Evolutionary conservation across 1,140 invertebrate species (phyloP).

Genomic region (Orchestia grillus): DNA sequence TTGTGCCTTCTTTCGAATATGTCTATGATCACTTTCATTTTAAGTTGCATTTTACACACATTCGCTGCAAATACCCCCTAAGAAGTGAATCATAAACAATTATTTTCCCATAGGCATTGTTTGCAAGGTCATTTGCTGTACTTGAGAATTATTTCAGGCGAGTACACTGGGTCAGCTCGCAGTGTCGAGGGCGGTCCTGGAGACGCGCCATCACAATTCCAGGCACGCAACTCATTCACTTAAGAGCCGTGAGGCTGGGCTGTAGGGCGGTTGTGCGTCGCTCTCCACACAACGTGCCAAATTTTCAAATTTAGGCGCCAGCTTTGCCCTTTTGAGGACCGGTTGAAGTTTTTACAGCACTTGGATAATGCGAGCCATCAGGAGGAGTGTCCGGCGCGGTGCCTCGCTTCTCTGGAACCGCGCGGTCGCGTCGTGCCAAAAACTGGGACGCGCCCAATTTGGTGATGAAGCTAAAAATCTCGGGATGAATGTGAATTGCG

Average conservation of each 20-base stretch:
- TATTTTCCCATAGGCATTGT: no score
- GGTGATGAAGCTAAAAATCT: background rate
- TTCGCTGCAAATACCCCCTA: no score
- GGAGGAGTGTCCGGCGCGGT: background rate
- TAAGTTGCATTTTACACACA: no score
- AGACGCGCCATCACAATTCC: background rate
- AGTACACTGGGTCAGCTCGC: no score
- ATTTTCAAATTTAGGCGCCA: slow-evolving; percentile 53
- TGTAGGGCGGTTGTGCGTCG: background rate
- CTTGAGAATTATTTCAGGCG: no score
- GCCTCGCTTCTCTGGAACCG: background rate
- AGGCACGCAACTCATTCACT: slow-evolving; percentile 9
- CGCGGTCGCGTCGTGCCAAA: background rate
- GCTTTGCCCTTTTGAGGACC: slow-evolving; percentile 11
- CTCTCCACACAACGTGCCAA: background rate
- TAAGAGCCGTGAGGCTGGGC: background rate
- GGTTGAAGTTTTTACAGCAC: slow-evolving; percentile 42
- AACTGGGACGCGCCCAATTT: background rate
- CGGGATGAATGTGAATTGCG: background rate
- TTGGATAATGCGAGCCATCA: slow-evolving; percentile 38
- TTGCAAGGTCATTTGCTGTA: no score
- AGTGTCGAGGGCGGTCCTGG: background rate
- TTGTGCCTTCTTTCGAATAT: no score
- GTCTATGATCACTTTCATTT: no score
- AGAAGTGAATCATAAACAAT: no score